phyloP scores from a whole-genome alignment of 2,113 vertebrate genomes.

The Rhea pennata region DNA sequence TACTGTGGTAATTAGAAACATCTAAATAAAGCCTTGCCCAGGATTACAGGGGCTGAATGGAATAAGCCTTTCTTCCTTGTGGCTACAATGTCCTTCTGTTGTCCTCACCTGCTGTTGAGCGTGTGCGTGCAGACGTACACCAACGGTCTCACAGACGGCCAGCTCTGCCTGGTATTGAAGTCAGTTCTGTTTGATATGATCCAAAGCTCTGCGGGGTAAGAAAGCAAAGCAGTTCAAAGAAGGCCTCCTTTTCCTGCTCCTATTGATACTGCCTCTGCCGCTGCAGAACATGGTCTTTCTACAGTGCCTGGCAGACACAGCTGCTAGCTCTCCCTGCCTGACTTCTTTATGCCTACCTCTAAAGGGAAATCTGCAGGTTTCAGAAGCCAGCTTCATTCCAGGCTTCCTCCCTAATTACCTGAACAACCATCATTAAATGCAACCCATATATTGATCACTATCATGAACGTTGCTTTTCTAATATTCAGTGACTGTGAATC shows the following conservation, averaged over 20 bases:
- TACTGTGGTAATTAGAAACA: constrained; percentile 60
- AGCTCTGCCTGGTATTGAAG: not conserved
- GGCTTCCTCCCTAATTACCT: constrained; percentile 64
- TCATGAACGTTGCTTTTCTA: constrained; percentile 22
- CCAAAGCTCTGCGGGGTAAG: not conserved
- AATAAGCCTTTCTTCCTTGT: constrained; percentile 18
- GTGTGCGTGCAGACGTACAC: not conserved
- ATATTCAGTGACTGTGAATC: constrained; percentile 9
- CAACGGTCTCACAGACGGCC: accelerated
- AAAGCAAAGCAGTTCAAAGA: constrained; percentile 35
- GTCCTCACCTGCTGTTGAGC: not conserved
- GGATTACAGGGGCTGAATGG: constrained; percentile 21
- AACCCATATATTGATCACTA: constrained; percentile 40
- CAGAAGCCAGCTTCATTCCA: constrained; percentile 57
- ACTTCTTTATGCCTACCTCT: constrained; percentile 23
- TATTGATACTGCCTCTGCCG: constrained; percentile 10
- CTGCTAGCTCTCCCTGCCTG: constrained; percentile 14
- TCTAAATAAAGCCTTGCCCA: constrained; percentile 45
- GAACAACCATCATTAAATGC: constrained; percentile 15
- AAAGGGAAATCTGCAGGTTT: constrained; percentile 56
- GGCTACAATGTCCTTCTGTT: not conserved
- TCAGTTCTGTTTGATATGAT: not conserved
- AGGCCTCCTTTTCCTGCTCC: not conserved
- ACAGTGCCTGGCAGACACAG: not conserved
- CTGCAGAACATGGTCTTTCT: not conserved